phyloP scores from a whole-genome alignment of 2,888 invertebrate genomes.

The Acanthosoma haemorrhoidale region DNA sequence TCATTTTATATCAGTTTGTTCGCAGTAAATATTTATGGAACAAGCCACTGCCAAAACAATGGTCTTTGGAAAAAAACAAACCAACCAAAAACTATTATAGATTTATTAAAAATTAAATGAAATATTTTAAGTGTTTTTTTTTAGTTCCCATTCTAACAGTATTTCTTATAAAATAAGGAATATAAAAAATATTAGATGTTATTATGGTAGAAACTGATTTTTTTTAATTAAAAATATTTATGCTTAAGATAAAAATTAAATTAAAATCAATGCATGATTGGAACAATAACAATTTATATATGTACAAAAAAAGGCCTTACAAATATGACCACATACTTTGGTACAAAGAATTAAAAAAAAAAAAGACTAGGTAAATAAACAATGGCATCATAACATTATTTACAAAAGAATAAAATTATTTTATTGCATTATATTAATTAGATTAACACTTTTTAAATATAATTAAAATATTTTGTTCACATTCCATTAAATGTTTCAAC shows the following conservation, averaged over 20 bases:
- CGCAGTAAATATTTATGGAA: background rate
- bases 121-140: slow-evolving; percentile 17
- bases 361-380: background rate
- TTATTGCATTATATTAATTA: background rate
- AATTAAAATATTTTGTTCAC: background rate
- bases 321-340: background rate
- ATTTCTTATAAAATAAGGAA: background rate
- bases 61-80: background rate
- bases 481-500: background rate
- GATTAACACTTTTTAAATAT: background rate
- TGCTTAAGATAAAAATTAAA: background rate
- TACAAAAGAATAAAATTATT: slow-evolving; percentile 4
- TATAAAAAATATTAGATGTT: background rate
- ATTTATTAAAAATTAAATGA: slow-evolving; percentile 21
- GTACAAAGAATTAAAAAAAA: background rate
- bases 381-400: slow-evolving; percentile 3
- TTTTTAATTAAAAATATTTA: background rate
- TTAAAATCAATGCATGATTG: background rate
- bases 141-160: background rate
- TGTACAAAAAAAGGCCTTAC: background rate
- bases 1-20: background rate
- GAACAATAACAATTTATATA: background rate
- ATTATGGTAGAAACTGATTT: background rate
- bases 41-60: slow-evolving; percentile 19
- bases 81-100: slow-evolving; percentile 7